A percentile compares a stretch with the other conserved stretches of the same genome.
These are phyloP conservation scores for Hirudinaria manillensis DNA, from an alignment of 2,888 invertebrate genomes.

Conservation along the genomic window DNA sequence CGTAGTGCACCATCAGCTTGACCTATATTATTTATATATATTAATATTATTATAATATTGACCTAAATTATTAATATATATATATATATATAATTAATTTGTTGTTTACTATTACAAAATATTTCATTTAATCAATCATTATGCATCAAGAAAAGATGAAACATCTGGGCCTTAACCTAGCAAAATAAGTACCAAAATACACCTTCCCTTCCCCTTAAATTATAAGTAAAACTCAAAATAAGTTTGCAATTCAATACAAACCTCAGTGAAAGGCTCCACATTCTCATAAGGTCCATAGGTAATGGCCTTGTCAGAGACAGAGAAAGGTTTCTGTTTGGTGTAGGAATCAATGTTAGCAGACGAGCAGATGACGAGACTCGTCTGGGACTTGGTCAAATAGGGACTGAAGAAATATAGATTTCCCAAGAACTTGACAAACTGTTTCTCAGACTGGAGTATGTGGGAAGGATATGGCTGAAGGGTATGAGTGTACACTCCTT, in stretches of 20 bases:
- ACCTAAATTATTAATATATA: too few species aligned
- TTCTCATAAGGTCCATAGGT: conserved; percentile 83
- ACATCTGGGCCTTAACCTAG: not conserved
- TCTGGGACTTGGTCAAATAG: conserved; percentile 73
- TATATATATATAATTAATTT: too few species aligned
- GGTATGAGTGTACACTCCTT: conserved; percentile 67
- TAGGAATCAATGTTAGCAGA: conserved; percentile 67
- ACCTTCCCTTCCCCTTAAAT: not conserved
- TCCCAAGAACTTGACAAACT: conserved; percentile 79
- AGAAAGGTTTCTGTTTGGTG: conserved; percentile 49
- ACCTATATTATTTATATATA: conserved; percentile 52
- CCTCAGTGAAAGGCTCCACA: conserved; percentile 60
- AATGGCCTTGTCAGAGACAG: conserved; percentile 72
- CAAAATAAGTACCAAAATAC: not conserved
- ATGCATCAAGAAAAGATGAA: too few species aligned
- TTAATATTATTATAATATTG: not conserved
- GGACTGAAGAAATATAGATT: conserved; percentile 77
- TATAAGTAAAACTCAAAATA: not conserved
- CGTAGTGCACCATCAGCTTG: conserved; percentile 77
- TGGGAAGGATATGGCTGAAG: conserved; percentile 77
- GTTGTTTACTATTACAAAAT: too few species aligned
- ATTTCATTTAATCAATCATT: too few species aligned
- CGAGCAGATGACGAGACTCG: conserved; percentile 70
- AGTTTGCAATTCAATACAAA: conserved; percentile 35
- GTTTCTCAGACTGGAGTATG: conserved; percentile 87